Conservation (phyloP, 2,888 invertebrate species). For the Cheilosia impressa region DNA sequence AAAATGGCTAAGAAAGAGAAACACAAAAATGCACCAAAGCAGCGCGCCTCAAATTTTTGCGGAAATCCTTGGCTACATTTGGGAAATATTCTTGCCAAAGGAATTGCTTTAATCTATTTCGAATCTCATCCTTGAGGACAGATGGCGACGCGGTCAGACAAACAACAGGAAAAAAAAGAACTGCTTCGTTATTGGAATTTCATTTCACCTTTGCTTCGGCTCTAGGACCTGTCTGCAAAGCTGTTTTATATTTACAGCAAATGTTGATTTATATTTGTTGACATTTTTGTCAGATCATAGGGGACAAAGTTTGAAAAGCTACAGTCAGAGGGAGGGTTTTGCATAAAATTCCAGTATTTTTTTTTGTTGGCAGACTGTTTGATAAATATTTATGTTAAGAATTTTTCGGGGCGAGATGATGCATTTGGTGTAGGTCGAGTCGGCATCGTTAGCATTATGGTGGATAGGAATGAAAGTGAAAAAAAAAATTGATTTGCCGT, state of each 20-base stretch:
- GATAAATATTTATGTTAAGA: not conserved
- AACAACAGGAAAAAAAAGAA: not conserved
- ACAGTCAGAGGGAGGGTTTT: not conserved
- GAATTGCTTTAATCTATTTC: conserved; percentile 15
- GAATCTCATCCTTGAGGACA: conserved; percentile 8
- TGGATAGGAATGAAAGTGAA: conserved; percentile 12
- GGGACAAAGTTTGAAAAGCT: not conserved
- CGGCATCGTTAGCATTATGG: conserved; percentile 1
- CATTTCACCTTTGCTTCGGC: conserved; percentile 22
- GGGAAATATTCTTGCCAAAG: conserved; percentile 12
- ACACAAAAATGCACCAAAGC: conserved; percentile 30
- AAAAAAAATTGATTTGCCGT: no score
- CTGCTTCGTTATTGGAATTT: conserved; percentile 46
- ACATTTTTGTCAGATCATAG: no score
- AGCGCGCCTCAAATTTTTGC: conserved; percentile 46
- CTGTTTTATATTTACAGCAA: not conserved
- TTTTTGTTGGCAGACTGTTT: not conserved
- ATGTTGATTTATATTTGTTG: no score
- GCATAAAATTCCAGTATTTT: not conserved
- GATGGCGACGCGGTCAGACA: not conserved
- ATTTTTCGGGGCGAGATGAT: not conserved
- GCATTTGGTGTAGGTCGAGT: not conserved
- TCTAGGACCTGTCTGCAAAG: not conserved
- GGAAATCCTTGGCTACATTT: conserved; percentile 31
- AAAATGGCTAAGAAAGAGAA: conserved; percentile 43